These are phyloP conservation scores for Peromyscus californicus DNA, from an alignment of 2,113 vertebrate genomes.

Conservation along the genomic window DNA sequence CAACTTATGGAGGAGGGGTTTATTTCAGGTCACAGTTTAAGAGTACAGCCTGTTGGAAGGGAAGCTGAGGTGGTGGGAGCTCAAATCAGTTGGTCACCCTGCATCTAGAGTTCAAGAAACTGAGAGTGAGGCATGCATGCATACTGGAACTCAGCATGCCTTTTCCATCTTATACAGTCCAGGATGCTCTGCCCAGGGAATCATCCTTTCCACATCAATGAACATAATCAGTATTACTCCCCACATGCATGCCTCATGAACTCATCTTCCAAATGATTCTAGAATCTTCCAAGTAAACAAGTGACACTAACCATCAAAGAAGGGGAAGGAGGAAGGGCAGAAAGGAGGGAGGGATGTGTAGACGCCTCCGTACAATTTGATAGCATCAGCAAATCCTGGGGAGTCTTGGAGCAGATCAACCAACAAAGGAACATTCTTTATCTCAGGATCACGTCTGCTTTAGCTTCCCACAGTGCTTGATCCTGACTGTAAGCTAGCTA, in stretches of 20 bases:
- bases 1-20: background rate
- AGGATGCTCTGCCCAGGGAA: background rate
- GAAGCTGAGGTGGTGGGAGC: background rate
- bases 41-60: background rate
- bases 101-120: background rate
- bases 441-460: background rate
- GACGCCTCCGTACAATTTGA: background rate
- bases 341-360: background rate
- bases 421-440: too few species aligned
- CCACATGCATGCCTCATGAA: background rate
- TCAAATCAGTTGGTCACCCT: background rate
- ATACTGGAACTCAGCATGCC: background rate
- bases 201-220: background rate
- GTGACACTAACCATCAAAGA: background rate
- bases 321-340: background rate
- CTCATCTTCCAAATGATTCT: background rate
- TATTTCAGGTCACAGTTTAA: background rate
- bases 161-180: background rate
- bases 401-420: background rate
- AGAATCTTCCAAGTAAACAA: background rate
- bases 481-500: fast-evolving
- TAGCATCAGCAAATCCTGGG: too few species aligned
- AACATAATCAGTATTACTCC: background rate
- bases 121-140: too few species aligned
- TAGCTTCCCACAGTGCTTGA: background rate